Conservation (phyloP, 92 coral and sea anemone genomes). For the Palythoa grandiflora region DNA sequence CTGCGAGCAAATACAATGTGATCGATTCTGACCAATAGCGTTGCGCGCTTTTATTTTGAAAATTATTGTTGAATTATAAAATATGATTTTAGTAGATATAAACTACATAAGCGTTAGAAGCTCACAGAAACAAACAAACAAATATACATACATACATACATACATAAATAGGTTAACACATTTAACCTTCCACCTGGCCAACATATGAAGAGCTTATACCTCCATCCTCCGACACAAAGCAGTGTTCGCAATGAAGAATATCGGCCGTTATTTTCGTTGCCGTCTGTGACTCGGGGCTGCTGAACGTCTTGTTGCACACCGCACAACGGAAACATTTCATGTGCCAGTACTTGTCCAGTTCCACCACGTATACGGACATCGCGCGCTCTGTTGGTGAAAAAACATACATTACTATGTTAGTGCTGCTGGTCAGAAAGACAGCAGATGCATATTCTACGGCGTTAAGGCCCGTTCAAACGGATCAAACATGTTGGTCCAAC, state of each 20-base stretch:
- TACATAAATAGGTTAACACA: neutral
- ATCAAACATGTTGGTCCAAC: too few species aligned
- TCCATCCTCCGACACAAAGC: constrained; percentile 91
- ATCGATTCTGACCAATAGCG: too few species aligned
- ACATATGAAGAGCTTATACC: constrained; percentile 9
- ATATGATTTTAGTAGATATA: neutral
- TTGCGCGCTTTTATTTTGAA: too few species aligned
- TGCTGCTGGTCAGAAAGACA: too few species aligned
- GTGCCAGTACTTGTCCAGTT: constrained; percentile 97
- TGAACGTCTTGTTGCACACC: constrained; percentile 85
- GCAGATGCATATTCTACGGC: too few species aligned
- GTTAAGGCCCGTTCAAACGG: too few species aligned
- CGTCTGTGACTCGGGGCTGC: constrained; percentile 73
- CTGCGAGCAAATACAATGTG: too few species aligned
- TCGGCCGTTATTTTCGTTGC: constrained; percentile 65
- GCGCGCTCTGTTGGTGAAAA: constrained; percentile 50
- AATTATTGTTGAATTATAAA: too few species aligned
- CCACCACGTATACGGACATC: constrained; percentile 85
- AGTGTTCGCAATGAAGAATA: constrained; percentile 85
- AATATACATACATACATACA: neutral
- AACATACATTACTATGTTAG: neutral
- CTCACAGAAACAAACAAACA: neutral
- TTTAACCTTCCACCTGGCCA: neutral
- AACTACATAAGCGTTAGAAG: neutral
- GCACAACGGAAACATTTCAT: constrained; percentile 94